Percentiles rank a stretch among this genome's conserved stretches.
phyloP scores from a whole-genome alignment of 2,888 invertebrate genomes.

The Drosophila phalerata region DNA sequence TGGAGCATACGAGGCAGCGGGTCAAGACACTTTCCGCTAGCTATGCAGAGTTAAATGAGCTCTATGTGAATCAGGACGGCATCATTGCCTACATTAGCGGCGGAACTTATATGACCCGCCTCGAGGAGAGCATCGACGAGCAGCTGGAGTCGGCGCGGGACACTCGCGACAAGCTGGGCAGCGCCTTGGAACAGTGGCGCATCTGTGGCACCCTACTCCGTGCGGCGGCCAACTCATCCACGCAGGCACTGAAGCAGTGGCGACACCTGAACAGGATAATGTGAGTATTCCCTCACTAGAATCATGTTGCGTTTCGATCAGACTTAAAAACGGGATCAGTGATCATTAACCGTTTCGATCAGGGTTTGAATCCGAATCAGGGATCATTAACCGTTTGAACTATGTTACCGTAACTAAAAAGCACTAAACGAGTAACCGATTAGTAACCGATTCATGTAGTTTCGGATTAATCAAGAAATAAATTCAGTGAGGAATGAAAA shows the following conservation, averaged over 20 bases:
- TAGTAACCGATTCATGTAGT: too few species aligned
- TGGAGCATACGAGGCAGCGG: slow-evolving; percentile 83
- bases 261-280: slow-evolving; percentile 67
- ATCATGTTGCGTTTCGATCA: too few species aligned
- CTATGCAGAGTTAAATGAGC: slow-evolving; percentile 81
- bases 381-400: too few species aligned
- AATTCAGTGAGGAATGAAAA: too few species aligned
- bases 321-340: too few species aligned
- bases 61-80: slow-evolving; percentile 84
- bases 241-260: slow-evolving; percentile 82
- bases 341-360: too few species aligned
- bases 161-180: slow-evolving; percentile 84
- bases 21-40: slow-evolving; percentile 75
- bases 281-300: slow-evolving; percentile 53
- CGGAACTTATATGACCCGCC: slow-evolving; percentile 83
- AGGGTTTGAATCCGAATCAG: too few species aligned
- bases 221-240: slow-evolving; percentile 83
- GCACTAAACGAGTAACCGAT: too few species aligned
- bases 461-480: too few species aligned
- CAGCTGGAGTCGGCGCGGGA: slow-evolving; percentile 84
- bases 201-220: slow-evolving; percentile 83
- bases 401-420: too few species aligned
- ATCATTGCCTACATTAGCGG: slow-evolving; percentile 85
- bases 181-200: slow-evolving; percentile 85
- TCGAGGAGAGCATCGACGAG: slow-evolving; percentile 83